Evolutionary conservation across 2,797 vertebrate genomes (phyloP), one percentile per base, ranked within the genome.

Genomic region (Lindbergichthys nudifrons): DNA sequence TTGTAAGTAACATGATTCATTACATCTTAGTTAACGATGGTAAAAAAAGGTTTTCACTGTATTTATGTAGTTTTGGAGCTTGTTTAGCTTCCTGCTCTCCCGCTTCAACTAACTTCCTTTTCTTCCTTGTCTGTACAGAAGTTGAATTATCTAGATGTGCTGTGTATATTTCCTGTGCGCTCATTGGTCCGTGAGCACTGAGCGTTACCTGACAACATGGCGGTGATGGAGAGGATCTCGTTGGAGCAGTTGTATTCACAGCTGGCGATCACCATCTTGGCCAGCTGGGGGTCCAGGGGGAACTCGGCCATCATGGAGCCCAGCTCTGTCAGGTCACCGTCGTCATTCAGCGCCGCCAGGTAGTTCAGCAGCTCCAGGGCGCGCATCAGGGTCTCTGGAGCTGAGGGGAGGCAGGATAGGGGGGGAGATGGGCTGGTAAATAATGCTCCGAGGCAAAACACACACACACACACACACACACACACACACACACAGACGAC

Each of bases 231-330:
- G 79, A 99, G 97, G 94, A 99, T 91, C 96, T 99, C 97, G 79
- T 98, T 99, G 92, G 97, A 99, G 92, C 98, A 99, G 96, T 98
- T 99, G 96, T 96, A 98, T 88, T 99, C 97, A 87, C 98, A 99
- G 95, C 97, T 98, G 93, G 97, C 97, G 88, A 99, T 99, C 94
- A 98, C 97, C 97, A 98, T 98, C 96, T 98, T 99, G 94, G 98
- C 97, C 87, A 99, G 95, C 87, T 99, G 97, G 73, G 97, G 97
- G 92, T 99, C 97, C 88, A 98, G 75, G 57, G 97, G 97, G 90
- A 99, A 99, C 90, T 98, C 98, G 10, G 98, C 98, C 98, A 99
- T 99, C 97, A 98, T 99, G 85, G 97, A 97, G 86, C 97, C 97
- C 92, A 98, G 93, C 90, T 98, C 97, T 3, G 97, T 99, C 93